Evolutionary conservation across 2,888 invertebrate species (phyloP), one percentile per base, ranked within the genome.

Genomic region (Lasioglossum leucozonium): DNA sequence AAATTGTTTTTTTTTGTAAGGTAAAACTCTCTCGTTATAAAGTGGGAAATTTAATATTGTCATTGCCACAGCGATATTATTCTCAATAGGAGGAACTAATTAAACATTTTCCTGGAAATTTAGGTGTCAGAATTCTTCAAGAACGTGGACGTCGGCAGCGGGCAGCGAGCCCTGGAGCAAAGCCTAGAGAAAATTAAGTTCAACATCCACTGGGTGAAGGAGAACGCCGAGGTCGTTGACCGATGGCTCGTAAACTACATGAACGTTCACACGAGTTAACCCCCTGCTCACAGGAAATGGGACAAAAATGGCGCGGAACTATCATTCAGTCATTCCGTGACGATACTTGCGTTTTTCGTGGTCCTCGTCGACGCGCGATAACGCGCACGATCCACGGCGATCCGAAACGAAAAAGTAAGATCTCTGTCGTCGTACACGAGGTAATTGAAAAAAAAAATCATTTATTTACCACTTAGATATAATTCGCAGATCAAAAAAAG

Each of bases 141-240:
- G 65, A 94, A 95, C 65, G 95, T 96, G 73, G 95, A 96, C 77
- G 95, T 96, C 34, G 96, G 96, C 4, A 96, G 96, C 13, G 96
- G 97, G 91, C 85, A 95, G 91, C 85, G 96, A 91, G 97, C 97
- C 0, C 96, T 97, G 22, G 96, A 97, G 47, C 97, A 97, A 89
- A 97, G 98, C 22, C 94, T 98, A 72, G 98, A 98, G 95, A 97
- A 96, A 1, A 97, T 98, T 40, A 97, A 97, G 18, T 96, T 98
- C 34, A 98, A 98, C 95, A 97, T 98, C 2, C 97, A 97, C 86
- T 98, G 98, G 98, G 97, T 98, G 69, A 94, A 95, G 65, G 94
- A 95, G 51, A 96, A 96, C 89, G 96, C 96, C 62, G 95, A 95
- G 0, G 94, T 95, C 51, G 95, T 97, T 47, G 95, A 95, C 81